These are phyloP conservation scores for Spondyliosoma cantharus DNA, from an alignment of 2,797 vertebrate species.

Conservation along the genomic window DNA sequence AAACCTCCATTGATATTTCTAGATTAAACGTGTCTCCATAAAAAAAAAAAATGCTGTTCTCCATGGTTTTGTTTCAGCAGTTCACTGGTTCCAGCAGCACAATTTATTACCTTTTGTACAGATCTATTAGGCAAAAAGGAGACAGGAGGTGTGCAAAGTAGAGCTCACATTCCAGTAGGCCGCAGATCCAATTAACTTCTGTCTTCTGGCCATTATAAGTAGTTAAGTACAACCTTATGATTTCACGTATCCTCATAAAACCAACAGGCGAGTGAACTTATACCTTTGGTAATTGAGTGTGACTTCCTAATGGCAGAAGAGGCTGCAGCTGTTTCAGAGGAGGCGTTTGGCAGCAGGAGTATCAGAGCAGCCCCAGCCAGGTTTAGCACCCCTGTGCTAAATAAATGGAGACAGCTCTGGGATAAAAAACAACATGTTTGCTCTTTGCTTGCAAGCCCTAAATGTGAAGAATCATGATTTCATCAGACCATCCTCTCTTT, in stretches of 20 bases:
- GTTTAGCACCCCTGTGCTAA: constrained; percentile 59
- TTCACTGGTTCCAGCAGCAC: background rate
- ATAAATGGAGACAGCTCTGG: constrained; percentile 54
- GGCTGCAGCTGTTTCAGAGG: constrained; percentile 71
- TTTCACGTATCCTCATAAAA: constrained; percentile 67
- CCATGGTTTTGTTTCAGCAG: constrained; percentile 26
- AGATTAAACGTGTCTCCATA: constrained; percentile 23
- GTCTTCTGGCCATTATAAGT: constrained; percentile 58
- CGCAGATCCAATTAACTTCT: constrained; percentile 67
- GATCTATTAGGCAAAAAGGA: constrained; percentile 43
- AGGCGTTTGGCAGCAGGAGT: constrained; percentile 64
- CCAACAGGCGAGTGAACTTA: constrained; percentile 59
- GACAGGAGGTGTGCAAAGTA: constrained; percentile 50
- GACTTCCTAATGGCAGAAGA: constrained; percentile 76
- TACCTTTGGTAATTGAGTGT: constrained; percentile 77
- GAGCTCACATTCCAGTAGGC: constrained; percentile 56
- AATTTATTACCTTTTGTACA: constrained; percentile 31
- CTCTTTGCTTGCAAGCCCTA: constrained; percentile 13
- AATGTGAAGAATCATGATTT: constrained; percentile 33
- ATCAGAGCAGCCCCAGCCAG: constrained; percentile 43
- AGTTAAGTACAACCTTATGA: constrained; percentile 63
- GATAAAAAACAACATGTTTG: constrained; percentile 17
- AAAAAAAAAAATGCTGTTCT: background rate
- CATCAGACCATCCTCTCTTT: background rate
- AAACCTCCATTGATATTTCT: constrained; percentile 53